phyloP scores from a whole-genome alignment of 2,888 invertebrate species.

The Tupiocoris notatus region DNA sequence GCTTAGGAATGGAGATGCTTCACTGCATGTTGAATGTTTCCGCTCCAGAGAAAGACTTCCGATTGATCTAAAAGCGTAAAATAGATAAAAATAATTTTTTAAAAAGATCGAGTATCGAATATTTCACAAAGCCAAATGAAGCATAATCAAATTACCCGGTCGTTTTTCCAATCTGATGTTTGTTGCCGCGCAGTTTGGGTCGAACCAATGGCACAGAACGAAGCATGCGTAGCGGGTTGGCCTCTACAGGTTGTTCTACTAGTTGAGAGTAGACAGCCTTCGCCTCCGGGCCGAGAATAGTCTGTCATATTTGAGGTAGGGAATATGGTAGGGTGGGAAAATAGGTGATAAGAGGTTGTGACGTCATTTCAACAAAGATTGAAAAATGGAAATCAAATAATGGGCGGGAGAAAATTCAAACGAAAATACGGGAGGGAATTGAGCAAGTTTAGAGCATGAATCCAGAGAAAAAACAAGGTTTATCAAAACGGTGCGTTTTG shows the following conservation, averaged over 20 bases:
- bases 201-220: constrained; percentile 61
- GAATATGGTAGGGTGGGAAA: neutral
- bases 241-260: constrained; percentile 68
- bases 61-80: too few relatives aligned
- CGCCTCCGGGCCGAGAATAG: constrained; percentile 62
- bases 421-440: too few relatives aligned
- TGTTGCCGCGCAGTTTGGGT: constrained; percentile 58
- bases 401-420: too few relatives aligned
- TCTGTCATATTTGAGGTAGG: constrained; percentile 29
- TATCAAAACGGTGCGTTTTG: too few relatives aligned
- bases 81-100: too few relatives aligned
- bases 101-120: too few relatives aligned
- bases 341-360: constrained; percentile 7
- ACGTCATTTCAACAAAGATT: too few relatives aligned
- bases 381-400: too few relatives aligned
- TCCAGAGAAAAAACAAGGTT: too few relatives aligned
- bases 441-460: too few relatives aligned
- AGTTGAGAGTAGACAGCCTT: constrained; percentile 90
- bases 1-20: constrained; percentile 42
- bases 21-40: constrained; percentile 40
- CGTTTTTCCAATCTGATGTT: constrained; percentile 52
- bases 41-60: constrained; percentile 43
- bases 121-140: neutral
- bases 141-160: constrained; percentile 39
- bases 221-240: constrained; percentile 67